A percentile compares a stretch with the other conserved stretches of the same genome.
Conservation (phyloP, 2,113 vertebrate species). For the Beaufortia kweichowensis region DNA sequence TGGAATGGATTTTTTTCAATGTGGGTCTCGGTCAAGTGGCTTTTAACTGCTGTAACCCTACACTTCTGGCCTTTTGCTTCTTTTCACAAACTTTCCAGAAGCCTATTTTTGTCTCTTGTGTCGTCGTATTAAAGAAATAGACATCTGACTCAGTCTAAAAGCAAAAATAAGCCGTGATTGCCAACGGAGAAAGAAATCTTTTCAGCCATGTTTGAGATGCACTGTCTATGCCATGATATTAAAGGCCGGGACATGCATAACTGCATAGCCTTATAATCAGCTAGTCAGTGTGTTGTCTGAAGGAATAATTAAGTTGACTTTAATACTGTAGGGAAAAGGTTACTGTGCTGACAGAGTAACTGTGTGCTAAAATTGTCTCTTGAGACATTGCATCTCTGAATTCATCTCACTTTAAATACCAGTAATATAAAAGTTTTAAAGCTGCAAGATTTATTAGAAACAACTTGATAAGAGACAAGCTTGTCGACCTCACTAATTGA, state of each 20-base stretch:
- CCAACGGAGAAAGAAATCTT: constrained; percentile 5
- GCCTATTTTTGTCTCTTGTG: constrained; percentile 28
- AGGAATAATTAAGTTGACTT: too few species aligned
- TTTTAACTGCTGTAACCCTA: constrained; percentile 27
- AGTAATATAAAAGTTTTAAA: too few species aligned
- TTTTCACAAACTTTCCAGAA: constrained; percentile 41
- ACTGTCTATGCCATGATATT: neutral
- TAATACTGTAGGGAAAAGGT: too few species aligned
- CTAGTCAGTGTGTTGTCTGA: too few species aligned
- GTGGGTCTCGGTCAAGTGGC: neutral
- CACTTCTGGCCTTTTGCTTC: neutral
- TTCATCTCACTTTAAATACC: too few species aligned
- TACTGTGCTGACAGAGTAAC: too few species aligned
- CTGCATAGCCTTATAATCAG: too few species aligned
- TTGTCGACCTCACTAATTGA: too few species aligned
- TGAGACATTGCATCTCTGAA: too few species aligned
- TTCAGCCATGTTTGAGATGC: constrained; percentile 5
- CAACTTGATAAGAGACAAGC: too few species aligned
- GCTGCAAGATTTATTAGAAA: too few species aligned
- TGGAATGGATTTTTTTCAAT: neutral
- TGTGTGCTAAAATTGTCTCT: too few species aligned
- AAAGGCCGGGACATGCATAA: neutral
- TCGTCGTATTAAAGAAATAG: constrained; percentile 11
- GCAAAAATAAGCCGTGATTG: neutral
- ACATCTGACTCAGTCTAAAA: constrained; percentile 1